These are phyloP conservation scores for Alethe castanea DNA, from an alignment of 2,113 vertebrate genomes.

Conservation along the genomic window DNA sequence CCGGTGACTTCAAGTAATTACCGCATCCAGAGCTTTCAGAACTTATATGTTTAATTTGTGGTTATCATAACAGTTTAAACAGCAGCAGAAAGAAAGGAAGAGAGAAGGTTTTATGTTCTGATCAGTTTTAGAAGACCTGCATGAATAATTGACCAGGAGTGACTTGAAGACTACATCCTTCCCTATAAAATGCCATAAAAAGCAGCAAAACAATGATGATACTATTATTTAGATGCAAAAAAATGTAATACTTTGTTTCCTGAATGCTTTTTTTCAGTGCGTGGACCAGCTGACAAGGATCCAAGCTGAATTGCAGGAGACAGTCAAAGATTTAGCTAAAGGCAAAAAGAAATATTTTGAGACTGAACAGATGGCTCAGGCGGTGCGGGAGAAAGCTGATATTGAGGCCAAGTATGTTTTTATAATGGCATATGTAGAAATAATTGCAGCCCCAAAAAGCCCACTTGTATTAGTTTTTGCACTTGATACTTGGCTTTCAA, in stretches of 20 bases:
- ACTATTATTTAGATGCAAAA: neutral
- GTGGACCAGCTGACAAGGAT: constrained; percentile 95
- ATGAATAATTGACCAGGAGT: neutral
- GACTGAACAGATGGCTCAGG: constrained; percentile 96
- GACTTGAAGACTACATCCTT: neutral
- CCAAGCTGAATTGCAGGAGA: constrained; percentile 94
- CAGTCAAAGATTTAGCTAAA: constrained; percentile 97
- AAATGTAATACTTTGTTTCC: neutral
- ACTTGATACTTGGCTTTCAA: neutral
- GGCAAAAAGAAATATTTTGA: constrained; percentile 99
- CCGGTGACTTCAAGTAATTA: neutral
- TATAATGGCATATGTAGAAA: neutral
- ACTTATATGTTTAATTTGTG: neutral
- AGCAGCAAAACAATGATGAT: neutral
- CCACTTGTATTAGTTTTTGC: neutral
- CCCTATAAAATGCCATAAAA: neutral
- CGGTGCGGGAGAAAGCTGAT: constrained; percentile 95
- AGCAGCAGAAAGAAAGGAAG: neutral
- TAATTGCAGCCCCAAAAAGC: neutral
- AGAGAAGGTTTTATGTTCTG: neutral
- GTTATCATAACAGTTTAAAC: neutral
- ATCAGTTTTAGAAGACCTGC: neutral
- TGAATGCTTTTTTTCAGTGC: constrained; percentile 73
- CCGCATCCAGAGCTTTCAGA: neutral
- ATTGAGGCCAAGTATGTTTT: constrained; percentile 95